Evolutionary conservation across 2,113 vertebrate species (phyloP), one percentile per base, ranked within the genome.

Genomic region (Zeus faber): DNA sequence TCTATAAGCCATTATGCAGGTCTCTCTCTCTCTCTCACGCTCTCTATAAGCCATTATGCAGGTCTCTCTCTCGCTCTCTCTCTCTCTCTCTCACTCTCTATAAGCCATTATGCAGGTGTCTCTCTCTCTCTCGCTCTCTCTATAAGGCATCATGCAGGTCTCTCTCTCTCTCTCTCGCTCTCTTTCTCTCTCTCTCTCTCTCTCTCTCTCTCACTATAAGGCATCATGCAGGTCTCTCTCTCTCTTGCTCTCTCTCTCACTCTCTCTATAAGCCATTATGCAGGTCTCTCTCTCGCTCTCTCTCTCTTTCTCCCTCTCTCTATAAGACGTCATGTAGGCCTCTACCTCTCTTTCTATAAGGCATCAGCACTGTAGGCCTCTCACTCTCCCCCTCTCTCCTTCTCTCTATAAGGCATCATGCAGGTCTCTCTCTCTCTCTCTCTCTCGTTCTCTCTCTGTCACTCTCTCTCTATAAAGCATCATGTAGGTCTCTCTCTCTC

Each of bases 401-500:
- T 49, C 3, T 43, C 9, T 60, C 49, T 17, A 13, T 22, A 10
- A 45, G 43, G 43, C 43, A 17, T 23, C 21, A 23, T 3, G 43
- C n/a, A n/a, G n/a, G n/a, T n/a, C n/a, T n/a, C n/a, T n/a, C n/a
- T n/a, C n/a, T n/a, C n/a, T n/a, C n/a, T n/a, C n/a, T n/a, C n/a
- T n/a, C n/a, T n/a, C n/a, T n/a, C n/a, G 43, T 3, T 3, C 14
- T 23, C 3, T 9, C 37, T 17, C 39, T 17, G 2, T 47, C 52
- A 56, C 35, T 63, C 62, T 65, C 35, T 61, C 58, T 33, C 3
- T 35, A 9, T 7, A 9, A 11, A 9, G 9, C 5, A 11, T 13
- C 14, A 2, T 35, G 9, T 4, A 29, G 4, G 4, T 4, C 4
- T 18, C 5, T 7, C 41, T 21, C 10, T 22, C 17, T 44, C 7